Base-by-base conservation (phyloP, 1,140 invertebrate species). In the Drosophila repleta region DNA sequence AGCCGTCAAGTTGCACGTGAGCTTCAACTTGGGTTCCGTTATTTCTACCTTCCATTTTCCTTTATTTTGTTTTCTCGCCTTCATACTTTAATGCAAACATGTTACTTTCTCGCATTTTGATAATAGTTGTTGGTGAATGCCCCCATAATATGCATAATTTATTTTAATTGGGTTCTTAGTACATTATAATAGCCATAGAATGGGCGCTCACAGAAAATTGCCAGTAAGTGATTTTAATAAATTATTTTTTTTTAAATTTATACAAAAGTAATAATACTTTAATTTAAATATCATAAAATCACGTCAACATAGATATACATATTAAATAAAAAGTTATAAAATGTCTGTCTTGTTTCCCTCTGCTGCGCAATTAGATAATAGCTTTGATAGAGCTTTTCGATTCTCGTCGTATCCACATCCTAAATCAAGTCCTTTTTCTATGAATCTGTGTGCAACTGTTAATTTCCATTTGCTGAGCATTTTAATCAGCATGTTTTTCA, bases 1-100 rank as follows among this genome's bases (percentile, higher is more conserved):
- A 26, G 62, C 62, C 53, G 46, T 71, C 68, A 71, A 65, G 68
- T 4, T 57, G 62, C 68, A 71, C 62, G 68, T 71, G 62, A 65
- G 62, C 37, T 65, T 51, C 26, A 43, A 46, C 49, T 60, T 60
- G 24, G 45, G n/a, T 51, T 41, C 64, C 18, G 20, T 26, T 58
- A 7, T 29, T 17, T 55, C 26, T 26, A 21, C 11, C 48, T 43
- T 2, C 11, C 24, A 18, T 13, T 6, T 11, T 35, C 13, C 39
- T 21, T 18, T 26, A 24, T 11, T 61, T 61, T 32, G 8, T 32
- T 37, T 18, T 63, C 39, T 1, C 32, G 29, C 35, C 39, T n/a
- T 7, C 2, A 20, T 57, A 65, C 52, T 65, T 65, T 65, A 65
- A 64, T 35, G 37, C 26, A 26, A 66, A 56, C 39, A 18, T 17